Conservation (phyloP, 2,888 invertebrate species). For the Cataglyphis altisquamis region DNA sequence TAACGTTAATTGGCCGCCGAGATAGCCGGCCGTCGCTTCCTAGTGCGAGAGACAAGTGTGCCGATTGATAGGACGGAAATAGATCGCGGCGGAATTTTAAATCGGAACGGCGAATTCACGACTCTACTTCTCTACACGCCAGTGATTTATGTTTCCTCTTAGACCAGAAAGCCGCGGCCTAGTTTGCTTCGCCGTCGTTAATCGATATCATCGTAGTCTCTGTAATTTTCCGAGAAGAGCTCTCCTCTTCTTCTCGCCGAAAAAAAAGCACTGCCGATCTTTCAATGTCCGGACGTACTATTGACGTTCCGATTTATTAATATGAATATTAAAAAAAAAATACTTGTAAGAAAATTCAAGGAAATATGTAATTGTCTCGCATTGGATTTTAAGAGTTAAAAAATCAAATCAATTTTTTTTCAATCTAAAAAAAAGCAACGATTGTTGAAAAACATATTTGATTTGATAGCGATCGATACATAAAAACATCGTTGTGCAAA, state of each 20-base stretch:
- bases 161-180: conserved; percentile 47
- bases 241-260: background rate
- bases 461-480: background rate
- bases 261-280: background rate
- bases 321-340: background rate
- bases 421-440: too few relatives aligned
- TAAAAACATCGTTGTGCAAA: background rate
- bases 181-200: conserved; percentile 47
- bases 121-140: conserved; percentile 24
- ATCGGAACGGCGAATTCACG: conserved; percentile 56
- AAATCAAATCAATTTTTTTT: background rate
- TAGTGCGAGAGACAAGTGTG: conserved; percentile 55
- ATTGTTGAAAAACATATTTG: background rate
- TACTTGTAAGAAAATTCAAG: too few relatives aligned
- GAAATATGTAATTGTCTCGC: background rate
- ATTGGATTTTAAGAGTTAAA: background rate
- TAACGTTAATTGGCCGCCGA: conserved; percentile 75
- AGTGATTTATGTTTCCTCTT: conserved; percentile 55
- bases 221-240: conserved; percentile 46
- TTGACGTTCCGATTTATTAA: background rate
- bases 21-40: conserved; percentile 62
- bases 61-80: conserved; percentile 70
- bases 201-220: conserved; percentile 40
- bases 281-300: background rate
- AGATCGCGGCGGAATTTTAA: conserved; percentile 60